phyloP scores from a whole-genome alignment of 1,140 invertebrate genomes.

The Meloidogyne floridensis region DNA sequence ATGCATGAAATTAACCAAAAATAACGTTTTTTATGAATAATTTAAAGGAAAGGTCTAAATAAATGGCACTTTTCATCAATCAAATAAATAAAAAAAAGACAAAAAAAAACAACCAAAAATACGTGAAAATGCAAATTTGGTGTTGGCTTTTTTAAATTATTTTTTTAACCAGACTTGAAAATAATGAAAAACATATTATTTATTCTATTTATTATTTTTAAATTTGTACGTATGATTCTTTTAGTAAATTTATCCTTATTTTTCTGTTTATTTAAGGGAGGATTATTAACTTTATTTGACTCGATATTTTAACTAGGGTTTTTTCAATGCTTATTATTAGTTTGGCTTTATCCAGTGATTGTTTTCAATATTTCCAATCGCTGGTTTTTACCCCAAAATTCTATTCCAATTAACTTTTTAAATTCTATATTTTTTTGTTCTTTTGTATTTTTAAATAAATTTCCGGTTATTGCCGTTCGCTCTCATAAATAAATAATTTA shows the following conservation, averaged over 20 bases:
- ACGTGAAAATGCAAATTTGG: not conserved
- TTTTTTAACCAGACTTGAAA: not conserved
- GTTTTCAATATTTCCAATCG: no score
- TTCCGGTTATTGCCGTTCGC: not conserved
- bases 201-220: not conserved
- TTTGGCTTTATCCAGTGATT: no score
- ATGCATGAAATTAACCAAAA: conserved; percentile 1
- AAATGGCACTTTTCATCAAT: not conserved
- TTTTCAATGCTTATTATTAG: no score
- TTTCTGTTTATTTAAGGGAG: no score
- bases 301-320: no score
- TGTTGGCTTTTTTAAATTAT: not conserved
- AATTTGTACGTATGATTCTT: no score
- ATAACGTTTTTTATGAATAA: not conserved
- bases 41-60: not conserved
- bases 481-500: not conserved
- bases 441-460: conserved; percentile 5
- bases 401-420: not conserved
- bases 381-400: not conserved
- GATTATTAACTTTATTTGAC: no score
- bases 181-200: not conserved
- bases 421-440: conserved; percentile 3
- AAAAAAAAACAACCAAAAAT: not conserved
- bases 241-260: no score
- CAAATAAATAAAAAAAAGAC: not conserved